Percentiles rank a stretch among this genome's conserved stretches.
Conservation (phyloP, 1,140 invertebrate genomes). For the Holotrichia oblita region DNA sequence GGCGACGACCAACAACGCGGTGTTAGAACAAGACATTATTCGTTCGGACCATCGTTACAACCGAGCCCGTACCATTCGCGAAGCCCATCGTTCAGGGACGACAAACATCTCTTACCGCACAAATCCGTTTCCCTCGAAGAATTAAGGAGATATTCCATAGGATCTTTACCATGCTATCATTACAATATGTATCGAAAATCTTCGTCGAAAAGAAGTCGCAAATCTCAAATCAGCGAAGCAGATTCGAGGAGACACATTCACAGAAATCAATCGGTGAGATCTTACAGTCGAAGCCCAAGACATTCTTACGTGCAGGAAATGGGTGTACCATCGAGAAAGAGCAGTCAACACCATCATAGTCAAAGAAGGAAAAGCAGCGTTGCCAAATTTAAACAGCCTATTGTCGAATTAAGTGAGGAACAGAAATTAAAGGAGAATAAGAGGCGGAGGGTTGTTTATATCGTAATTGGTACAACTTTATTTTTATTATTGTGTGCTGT, state of each 20-base stretch:
- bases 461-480: constrained; percentile 25
- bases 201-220: not conserved
- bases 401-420: constrained; percentile 23
- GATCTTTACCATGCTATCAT: not conserved
- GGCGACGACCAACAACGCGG: not conserved
- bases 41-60: not conserved
- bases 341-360: constrained; percentile 2
- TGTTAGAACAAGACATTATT: not conserved
- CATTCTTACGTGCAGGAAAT: not conserved
- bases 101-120: not conserved
- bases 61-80: constrained; percentile 29
- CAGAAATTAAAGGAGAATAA: constrained; percentile 29
- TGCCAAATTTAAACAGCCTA: not conserved
- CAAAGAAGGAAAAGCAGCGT: constrained; percentile 11
- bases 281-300: constrained; percentile 7
- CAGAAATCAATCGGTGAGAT: constrained; percentile 10
- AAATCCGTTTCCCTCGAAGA: constrained; percentile 7
- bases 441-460: constrained; percentile 14
- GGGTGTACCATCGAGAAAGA: not conserved
- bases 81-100: constrained; percentile 39
- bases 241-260: constrained; percentile 13
- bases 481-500: constrained; percentile 31
- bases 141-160: not conserved
- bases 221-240: not conserved
- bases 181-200: not conserved